phyloP scores from a whole-genome alignment of 2,797 vertebrate genomes.

The Phrynocephalus guinanensis region DNA sequence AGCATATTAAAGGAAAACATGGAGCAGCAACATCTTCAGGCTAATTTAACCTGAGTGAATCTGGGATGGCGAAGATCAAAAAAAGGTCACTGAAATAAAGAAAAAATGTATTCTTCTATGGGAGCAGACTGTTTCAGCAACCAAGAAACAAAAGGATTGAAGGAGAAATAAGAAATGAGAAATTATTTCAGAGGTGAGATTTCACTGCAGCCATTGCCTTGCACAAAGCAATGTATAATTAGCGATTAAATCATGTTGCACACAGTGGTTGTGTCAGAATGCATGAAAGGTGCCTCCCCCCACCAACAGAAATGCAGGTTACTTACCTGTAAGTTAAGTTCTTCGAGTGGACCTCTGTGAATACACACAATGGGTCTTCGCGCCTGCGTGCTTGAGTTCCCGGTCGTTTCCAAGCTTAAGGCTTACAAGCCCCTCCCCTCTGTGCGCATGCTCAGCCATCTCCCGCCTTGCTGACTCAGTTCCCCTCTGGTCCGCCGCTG shows the following conservation, averaged over 20 bases:
- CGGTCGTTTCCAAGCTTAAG: too few species aligned
- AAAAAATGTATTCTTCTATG: slow-evolving; percentile 55
- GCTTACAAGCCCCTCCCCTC: too few species aligned
- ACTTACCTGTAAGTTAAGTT: too few species aligned
- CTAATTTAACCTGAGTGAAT: slow-evolving; percentile 56
- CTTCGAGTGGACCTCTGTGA: too few species aligned
- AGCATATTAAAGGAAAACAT: slow-evolving; percentile 60
- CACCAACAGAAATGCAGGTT: too few species aligned
- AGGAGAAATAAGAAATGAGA: slow-evolving; percentile 41
- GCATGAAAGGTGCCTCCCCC: not conserved
- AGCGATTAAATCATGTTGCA: not conserved
- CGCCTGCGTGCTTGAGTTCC: too few species aligned
- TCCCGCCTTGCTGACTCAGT: too few species aligned
- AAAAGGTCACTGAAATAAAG: slow-evolving; percentile 65
- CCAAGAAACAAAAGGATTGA: slow-evolving; percentile 65
- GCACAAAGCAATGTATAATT: not conserved
- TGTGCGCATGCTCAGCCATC: too few species aligned
- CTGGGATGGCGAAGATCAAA: slow-evolving; percentile 53
- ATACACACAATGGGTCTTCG: too few species aligned
- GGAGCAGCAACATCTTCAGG: slow-evolving; percentile 55
- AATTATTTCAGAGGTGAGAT: not conserved
- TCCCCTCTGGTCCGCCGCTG: too few species aligned
- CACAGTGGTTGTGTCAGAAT: not conserved
- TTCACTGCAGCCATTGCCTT: not conserved
- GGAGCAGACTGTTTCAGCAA: slow-evolving; percentile 60